Conservation (phyloP, 2,113 vertebrate genomes). For the Macroglossus sobrinus region DNA sequence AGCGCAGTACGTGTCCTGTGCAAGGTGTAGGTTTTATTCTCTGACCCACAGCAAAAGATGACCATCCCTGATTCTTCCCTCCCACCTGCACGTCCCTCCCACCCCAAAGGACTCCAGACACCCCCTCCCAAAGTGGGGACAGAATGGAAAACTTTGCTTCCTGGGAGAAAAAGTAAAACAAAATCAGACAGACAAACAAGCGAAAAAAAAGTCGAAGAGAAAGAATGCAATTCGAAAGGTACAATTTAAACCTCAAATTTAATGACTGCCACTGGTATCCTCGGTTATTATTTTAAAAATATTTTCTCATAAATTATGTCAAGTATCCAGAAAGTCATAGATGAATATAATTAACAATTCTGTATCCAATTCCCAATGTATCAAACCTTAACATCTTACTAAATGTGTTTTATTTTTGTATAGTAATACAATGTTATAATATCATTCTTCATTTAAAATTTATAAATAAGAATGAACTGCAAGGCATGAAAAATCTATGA, state of each 20-base stretch:
- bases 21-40: neutral
- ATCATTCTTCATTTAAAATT: neutral
- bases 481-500: neutral
- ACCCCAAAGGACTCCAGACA: conserved; percentile 28
- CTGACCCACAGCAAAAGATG: conserved; percentile 11
- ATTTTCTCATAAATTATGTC: neutral
- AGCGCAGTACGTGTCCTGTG: neutral
- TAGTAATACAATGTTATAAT: neutral
- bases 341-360: neutral
- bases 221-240: neutral
- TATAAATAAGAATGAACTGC: neutral
- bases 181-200: neutral
- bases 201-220: neutral
- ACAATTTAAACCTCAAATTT: neutral
- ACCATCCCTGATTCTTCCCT: neutral
- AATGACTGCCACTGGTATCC: neutral
- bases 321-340: neutral
- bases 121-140: neutral
- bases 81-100: neutral
- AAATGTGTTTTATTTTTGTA: neutral
- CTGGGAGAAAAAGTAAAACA: neutral
- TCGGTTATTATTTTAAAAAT: neutral
- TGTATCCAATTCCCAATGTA: neutral
- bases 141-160: neutral
- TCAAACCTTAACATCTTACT: neutral